A percentile compares a stretch with the other conserved stretches of the same genome.
These are phyloP conservation scores for Trypoxylon attenuatum DNA, from an alignment of 2,888 invertebrate species.

Conservation along the genomic window DNA sequence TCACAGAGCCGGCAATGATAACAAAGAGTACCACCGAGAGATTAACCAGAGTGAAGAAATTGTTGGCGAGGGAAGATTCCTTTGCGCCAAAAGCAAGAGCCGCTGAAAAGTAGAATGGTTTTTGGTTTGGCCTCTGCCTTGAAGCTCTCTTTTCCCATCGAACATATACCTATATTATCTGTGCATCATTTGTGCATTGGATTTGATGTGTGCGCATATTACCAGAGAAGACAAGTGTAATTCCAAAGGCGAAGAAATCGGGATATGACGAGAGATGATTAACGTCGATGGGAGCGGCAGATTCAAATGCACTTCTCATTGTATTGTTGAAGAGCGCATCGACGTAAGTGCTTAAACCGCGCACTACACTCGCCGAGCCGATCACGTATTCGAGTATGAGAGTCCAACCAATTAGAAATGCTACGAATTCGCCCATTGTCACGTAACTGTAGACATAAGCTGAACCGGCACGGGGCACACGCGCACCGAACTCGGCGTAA, in stretches of 20 bases:
- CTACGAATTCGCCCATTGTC: slow-evolving; percentile 92
- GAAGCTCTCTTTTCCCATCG: too few species aligned
- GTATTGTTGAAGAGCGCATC: slow-evolving; percentile 82
- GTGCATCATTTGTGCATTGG: too few species aligned
- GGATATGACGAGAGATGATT: slow-evolving; percentile 83
- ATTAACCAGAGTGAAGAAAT: slow-evolving; percentile 89
- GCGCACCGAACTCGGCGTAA: slow-evolving; percentile 93
- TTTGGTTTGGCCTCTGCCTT: too few species aligned
- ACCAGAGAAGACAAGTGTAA: slow-evolving; percentile 84
- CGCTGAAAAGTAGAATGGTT: slow-evolving; percentile 72
- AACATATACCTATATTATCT: too few species aligned
- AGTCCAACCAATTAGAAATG: slow-evolving; percentile 96
- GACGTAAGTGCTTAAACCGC: slow-evolving; percentile 86
- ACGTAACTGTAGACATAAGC: slow-evolving; percentile 97
- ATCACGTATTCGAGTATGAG: slow-evolving; percentile 92
- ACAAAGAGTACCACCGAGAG: slow-evolving; percentile 88
- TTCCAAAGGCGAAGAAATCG: slow-evolving; percentile 84
- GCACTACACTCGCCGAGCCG: slow-evolving; percentile 89
- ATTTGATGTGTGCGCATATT: not conserved
- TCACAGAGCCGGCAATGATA: slow-evolving; percentile 85
- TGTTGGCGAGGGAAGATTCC: slow-evolving; percentile 91
- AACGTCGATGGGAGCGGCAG: slow-evolving; percentile 81
- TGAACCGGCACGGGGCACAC: slow-evolving; percentile 93
- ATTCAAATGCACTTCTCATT: slow-evolving; percentile 80
- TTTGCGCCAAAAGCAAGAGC: slow-evolving; percentile 89